Percentiles rank a stretch among this genome's conserved stretches.
phyloP scores from a whole-genome alignment of 2,888 invertebrate genomes.

The Mellilla xanthometata region DNA sequence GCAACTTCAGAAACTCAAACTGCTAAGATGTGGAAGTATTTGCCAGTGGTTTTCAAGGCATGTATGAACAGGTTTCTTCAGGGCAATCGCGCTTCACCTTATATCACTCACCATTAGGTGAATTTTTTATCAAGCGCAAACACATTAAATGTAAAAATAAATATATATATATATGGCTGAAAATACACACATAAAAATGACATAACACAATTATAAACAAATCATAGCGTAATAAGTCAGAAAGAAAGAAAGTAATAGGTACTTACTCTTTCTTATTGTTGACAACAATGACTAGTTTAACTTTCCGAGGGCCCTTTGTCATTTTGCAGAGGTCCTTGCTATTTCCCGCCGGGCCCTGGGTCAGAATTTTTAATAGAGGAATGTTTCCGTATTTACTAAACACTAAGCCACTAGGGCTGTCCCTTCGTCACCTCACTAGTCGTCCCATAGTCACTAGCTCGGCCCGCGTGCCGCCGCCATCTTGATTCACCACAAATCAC shows the following conservation, averaged over 20 bases:
- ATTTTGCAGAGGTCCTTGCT: conserved; percentile 78
- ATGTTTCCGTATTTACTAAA: conserved; percentile 61
- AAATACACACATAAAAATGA: too few relatives aligned
- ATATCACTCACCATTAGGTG: too few relatives aligned
- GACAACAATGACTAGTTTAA: conserved; percentile 83
- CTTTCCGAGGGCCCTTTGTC: conserved; percentile 83
- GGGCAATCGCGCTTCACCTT: too few relatives aligned
- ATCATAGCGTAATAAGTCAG: too few relatives aligned
- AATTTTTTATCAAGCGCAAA: too few relatives aligned
- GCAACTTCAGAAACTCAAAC: too few relatives aligned
- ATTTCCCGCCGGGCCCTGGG: conserved; percentile 74
- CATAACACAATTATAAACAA: too few relatives aligned
- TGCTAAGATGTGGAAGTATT: too few relatives aligned
- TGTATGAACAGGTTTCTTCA: too few relatives aligned
- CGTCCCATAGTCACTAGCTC: conserved; percentile 57
- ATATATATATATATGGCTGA: too few relatives aligned
- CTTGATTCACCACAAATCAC: conserved; percentile 24
- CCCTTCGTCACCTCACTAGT: conserved; percentile 66
- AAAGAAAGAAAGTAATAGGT: conserved; percentile 33
- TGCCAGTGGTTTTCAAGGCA: too few relatives aligned
- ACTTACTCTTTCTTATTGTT: conserved; percentile 83
- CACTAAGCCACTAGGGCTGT: conserved; percentile 62
- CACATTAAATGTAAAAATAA: too few relatives aligned
- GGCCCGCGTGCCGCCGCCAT: conserved; percentile 57
- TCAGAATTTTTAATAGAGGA: conserved; percentile 77